phyloP scores from a whole-genome alignment of 1,140 invertebrate species.

The Rhizoglyphus robini region DNA sequence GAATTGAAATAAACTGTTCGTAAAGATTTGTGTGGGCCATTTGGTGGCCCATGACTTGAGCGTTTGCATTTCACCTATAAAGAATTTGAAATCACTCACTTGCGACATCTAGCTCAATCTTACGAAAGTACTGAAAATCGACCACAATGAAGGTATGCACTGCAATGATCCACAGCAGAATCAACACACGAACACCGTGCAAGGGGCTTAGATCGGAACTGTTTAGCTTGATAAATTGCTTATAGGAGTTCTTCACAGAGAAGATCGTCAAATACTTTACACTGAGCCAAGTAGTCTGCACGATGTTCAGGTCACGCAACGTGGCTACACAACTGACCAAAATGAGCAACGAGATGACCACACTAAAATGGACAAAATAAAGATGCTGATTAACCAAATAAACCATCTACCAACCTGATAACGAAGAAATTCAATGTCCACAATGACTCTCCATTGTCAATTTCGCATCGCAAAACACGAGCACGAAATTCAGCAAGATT shows the following conservation, averaged over 20 bases:
- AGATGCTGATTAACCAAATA: background rate
- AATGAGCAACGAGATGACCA: background rate
- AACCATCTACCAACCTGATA: background rate
- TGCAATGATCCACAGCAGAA: constrained; percentile 23
- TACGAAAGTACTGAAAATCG: constrained; percentile 24
- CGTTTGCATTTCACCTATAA: constrained; percentile 18
- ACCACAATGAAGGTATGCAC: constrained; percentile 20
- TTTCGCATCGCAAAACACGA: constrained; percentile 20
- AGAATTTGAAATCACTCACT: background rate
- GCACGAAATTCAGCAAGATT: constrained; percentile 19
- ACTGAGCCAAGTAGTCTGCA: too few relatives aligned
- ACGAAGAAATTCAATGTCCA: constrained; percentile 8
- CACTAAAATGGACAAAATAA: background rate
- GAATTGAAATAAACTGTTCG: constrained; percentile 22
- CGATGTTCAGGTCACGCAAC: background rate
- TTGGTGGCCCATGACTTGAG: constrained; percentile 16
- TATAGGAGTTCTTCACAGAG: constrained; percentile 11
- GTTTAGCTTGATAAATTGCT: constrained; percentile 1
- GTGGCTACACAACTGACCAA: background rate
- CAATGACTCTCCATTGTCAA: background rate
- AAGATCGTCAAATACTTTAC: too few relatives aligned
- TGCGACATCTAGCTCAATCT: too few relatives aligned
- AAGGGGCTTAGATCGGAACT: background rate
- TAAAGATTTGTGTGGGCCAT: constrained; percentile 18
- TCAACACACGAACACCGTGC: constrained; percentile 19